phyloP scores from a whole-genome alignment of 2,797 vertebrate species.

The Characodon lateralis region DNA sequence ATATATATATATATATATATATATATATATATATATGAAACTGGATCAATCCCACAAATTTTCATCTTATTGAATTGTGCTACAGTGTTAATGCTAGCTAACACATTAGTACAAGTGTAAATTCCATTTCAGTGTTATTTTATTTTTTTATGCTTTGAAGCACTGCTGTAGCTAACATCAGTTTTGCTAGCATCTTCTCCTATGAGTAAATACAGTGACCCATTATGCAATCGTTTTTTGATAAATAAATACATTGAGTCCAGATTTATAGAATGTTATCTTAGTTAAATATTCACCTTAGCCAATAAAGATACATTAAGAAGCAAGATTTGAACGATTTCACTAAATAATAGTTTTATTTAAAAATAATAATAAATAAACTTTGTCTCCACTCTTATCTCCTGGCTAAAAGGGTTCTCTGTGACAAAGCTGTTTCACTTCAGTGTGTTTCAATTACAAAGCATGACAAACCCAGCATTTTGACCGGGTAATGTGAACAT shows the following conservation, averaged over 20 bases:
- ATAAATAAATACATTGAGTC: not conserved
- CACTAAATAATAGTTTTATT: not conserved
- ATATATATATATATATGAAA: not conserved
- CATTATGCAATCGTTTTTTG: not conserved
- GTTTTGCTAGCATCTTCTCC: not conserved
- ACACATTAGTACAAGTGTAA: not conserved
- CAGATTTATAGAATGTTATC: no score
- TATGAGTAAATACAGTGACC: not conserved
- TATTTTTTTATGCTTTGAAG: not conserved
- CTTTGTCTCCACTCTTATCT: not conserved
- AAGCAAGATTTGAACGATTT: not conserved
- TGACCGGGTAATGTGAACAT: constrained; percentile 46
- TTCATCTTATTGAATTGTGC: not conserved
- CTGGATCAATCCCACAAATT: not conserved
- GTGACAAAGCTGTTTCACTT: constrained; percentile 21
- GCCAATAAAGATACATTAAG: not conserved
- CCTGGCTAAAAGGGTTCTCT: not conserved
- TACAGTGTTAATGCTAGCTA: not conserved
- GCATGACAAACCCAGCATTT: constrained; percentile 44
- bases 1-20: not conserved
- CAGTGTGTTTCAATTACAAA: constrained; percentile 39
- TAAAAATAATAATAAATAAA: not conserved
- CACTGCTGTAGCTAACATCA: not conserved
- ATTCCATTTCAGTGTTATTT: not conserved
- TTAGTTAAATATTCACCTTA: not conserved